Conservation (phyloP, 2,888 invertebrate genomes). For the Acanthosoma haemorrhoidale region DNA sequence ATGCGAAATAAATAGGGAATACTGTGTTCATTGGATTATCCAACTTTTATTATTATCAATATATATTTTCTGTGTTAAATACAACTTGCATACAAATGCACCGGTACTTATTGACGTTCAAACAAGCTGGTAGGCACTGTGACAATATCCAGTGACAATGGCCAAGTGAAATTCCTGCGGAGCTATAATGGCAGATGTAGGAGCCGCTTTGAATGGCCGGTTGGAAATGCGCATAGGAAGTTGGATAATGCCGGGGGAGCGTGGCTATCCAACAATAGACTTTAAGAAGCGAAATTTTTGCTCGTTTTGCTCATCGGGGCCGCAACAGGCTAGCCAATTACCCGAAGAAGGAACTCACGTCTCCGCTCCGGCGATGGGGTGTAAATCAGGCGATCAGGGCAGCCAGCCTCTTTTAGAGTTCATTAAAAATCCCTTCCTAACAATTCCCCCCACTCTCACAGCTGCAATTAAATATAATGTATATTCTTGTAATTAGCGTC, state of each 20-base stretch:
- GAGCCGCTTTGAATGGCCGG: no score
- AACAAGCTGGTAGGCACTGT: no score
- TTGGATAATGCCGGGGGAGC: neutral
- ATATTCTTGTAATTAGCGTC: constrained; percentile 2
- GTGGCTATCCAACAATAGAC: constrained; percentile 6
- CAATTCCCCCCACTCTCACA: neutral
- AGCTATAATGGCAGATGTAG: no score
- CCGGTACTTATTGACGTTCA: no score
- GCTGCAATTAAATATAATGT: constrained; percentile 6
- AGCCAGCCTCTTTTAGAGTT: constrained; percentile 20
- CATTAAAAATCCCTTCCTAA: constrained; percentile 17
- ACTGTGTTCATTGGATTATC: no score
- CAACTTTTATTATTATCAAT: no score
- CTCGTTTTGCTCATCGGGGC: constrained; percentile 6
- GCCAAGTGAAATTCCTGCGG: no score
- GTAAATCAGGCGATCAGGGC: constrained; percentile 17
- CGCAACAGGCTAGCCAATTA: constrained; percentile 20
- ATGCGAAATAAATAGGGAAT: no score
- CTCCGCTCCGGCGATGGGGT: neutral
- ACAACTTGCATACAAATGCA: no score
- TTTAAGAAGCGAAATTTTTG: constrained; percentile 5
- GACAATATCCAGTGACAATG: no score
- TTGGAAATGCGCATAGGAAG: neutral
- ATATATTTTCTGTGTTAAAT: no score
- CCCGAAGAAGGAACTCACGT: neutral